Evolutionary conservation across 2,888 invertebrate species (phyloP).

Genomic region (Abrostola triplasia): DNA sequence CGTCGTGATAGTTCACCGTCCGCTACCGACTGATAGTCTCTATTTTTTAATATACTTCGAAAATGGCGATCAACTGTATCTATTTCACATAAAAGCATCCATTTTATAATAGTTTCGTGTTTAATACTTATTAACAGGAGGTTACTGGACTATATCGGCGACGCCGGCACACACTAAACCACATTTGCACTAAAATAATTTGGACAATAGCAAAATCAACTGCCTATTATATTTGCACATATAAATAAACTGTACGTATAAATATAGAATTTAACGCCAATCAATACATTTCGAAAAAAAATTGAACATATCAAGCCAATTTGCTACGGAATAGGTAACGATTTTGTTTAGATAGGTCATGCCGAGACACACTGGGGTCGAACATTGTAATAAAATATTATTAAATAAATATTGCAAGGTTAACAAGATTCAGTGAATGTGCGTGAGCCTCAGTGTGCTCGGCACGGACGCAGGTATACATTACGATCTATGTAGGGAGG

Average conservation of each 20-base stretch:
- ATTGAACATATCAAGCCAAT: conserved; percentile 51
- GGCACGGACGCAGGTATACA: conserved; percentile 10
- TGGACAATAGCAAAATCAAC: conserved; percentile 40
- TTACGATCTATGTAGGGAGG: conserved; percentile 5
- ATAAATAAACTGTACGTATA: conserved; percentile 44
- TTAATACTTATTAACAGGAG: not conserved
- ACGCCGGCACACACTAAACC: conserved; percentile 44
- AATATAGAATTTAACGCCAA: conserved; percentile 50
- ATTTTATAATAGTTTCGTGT: not conserved
- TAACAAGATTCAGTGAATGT: not conserved
- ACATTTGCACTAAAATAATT: conserved; percentile 40
- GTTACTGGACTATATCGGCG: conserved; percentile 18
- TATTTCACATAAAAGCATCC: not conserved
- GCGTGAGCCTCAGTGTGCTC: conserved; percentile 11
- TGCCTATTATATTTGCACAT: conserved; percentile 43
- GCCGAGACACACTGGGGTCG: conserved; percentile 24
- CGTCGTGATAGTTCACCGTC: conserved; percentile 23
- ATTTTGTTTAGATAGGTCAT: conserved; percentile 12
- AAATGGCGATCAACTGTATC: not conserved
- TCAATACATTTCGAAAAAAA: conserved; percentile 43
- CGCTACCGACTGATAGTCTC: conserved; percentile 24
- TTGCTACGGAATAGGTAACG: conserved; percentile 38
- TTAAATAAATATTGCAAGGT: not conserved
- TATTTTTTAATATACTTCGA: no score
- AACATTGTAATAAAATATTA: not conserved